Percentiles rank a stretch among this genome's conserved stretches.
Conservation (phyloP, 1,140 invertebrate genomes). For the Drosophila rhopaloa region DNA sequence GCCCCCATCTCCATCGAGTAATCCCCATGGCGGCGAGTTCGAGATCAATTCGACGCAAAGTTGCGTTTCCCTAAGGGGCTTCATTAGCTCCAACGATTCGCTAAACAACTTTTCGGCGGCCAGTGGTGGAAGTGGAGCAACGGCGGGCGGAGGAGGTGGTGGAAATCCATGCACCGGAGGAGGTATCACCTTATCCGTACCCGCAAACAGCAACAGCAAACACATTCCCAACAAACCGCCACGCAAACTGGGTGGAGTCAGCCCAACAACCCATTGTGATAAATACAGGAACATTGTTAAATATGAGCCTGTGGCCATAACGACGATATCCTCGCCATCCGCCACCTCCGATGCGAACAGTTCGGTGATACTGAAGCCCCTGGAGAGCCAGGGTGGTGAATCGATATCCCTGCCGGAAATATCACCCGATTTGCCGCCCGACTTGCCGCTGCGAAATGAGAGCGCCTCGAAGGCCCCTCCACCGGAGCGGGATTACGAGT, state of each 20-base stretch:
- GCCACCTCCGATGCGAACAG: slow-evolving; percentile 45
- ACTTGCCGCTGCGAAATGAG: slow-evolving; percentile 73
- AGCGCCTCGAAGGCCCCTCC: slow-evolving; percentile 55
- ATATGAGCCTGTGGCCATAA: slow-evolving; percentile 82
- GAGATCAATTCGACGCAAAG: slow-evolving; percentile 74
- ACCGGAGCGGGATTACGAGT: slow-evolving; percentile 76
- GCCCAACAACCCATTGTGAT: slow-evolving; percentile 62
- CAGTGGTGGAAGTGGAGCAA: slow-evolving; percentile 16
- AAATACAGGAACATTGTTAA: slow-evolving; percentile 80
- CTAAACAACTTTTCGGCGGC: slow-evolving; percentile 67
- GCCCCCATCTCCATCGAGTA: slow-evolving; percentile 88
- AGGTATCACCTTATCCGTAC: slow-evolving; percentile 37
- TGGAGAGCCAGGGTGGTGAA: slow-evolving; percentile 34
- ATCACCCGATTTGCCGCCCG: slow-evolving; percentile 43
- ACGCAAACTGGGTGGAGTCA: slow-evolving; percentile 61
- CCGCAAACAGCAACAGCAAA: slow-evolving; percentile 44
- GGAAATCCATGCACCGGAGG: background rate
- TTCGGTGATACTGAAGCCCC: slow-evolving; percentile 75
- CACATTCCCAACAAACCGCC: slow-evolving; percentile 83
- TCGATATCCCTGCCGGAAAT: slow-evolving; percentile 3
- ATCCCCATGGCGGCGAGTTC: slow-evolving; percentile 80
- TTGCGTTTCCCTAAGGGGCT: slow-evolving; percentile 70
- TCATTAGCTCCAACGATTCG: slow-evolving; percentile 78
- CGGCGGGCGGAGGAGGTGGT: slow-evolving; percentile 1
- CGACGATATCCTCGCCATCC: slow-evolving; percentile 68